These are phyloP conservation scores for Buathra laborator DNA, from an alignment of 2,888 invertebrate species.

Conservation along the genomic window DNA sequence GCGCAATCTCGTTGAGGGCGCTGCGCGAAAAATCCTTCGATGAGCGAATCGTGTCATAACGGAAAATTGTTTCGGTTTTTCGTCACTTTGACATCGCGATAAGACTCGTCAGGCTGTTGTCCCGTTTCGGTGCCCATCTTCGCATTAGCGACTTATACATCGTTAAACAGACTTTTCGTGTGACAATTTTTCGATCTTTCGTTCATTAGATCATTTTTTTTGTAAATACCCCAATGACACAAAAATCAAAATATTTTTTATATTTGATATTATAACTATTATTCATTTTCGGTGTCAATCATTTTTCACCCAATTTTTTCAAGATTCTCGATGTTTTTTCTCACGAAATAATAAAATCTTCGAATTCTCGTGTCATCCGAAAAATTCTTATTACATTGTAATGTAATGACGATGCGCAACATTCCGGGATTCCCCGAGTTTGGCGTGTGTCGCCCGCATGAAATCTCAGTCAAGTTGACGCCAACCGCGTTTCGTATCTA, in stretches of 20 bases:
- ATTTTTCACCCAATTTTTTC: too few species aligned
- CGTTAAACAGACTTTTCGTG: too few species aligned
- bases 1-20: neutral
- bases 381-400: neutral
- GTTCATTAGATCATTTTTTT: too few species aligned
- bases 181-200: too few species aligned
- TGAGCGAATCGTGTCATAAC: constrained; percentile 48
- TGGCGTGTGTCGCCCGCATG: constrained; percentile 24
- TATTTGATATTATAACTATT: too few species aligned
- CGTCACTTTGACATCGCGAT: constrained; percentile 33
- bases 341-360: neutral
- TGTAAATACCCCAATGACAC: too few species aligned
- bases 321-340: neutral
- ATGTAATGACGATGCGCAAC: neutral
- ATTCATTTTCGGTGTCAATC: too few species aligned
- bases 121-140: neutral
- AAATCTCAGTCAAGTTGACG: constrained; percentile 55
- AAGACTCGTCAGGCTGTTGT: neutral
- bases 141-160: neutral
- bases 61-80: constrained; percentile 33
- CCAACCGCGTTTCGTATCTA: constrained; percentile 12
- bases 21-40: constrained; percentile 32
- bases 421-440: constrained; percentile 44
- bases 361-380: too few species aligned
- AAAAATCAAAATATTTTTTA: too few species aligned